Conservation (phyloP, 2,888 invertebrate genomes). For the Lissocephala sabroskyi region DNA sequence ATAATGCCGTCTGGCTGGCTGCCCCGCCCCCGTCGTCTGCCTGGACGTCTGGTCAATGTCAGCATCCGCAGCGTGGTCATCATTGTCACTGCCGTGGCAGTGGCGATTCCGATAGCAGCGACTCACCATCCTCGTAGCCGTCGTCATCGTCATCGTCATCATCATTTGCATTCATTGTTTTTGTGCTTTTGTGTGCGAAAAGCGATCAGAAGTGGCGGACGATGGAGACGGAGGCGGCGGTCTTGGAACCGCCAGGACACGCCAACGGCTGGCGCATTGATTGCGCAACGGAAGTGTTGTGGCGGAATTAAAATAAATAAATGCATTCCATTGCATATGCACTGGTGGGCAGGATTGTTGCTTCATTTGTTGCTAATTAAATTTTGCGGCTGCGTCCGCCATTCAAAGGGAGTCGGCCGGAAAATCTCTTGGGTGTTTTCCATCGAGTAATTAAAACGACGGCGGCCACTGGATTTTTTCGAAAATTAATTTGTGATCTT, state of each 20-base stretch:
- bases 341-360: slow-evolving; percentile 35
- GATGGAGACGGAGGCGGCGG: slow-evolving; percentile 4
- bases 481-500: too few relatives aligned
- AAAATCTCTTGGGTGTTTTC: too few relatives aligned
- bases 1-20: slow-evolving; percentile 45
- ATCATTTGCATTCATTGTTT: slow-evolving; percentile 65
- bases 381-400: not conserved
- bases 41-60: slow-evolving; percentile 33
- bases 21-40: too few relatives aligned
- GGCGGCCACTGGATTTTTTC: too few relatives aligned
- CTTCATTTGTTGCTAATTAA: slow-evolving; percentile 55
- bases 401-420: too few relatives aligned
- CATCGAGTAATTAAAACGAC: too few relatives aligned
- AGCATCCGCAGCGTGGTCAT: slow-evolving; percentile 7
- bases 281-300: slow-evolving; percentile 68
- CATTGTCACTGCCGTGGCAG: too few relatives aligned
- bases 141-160: slow-evolving; percentile 20
- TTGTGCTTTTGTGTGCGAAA: slow-evolving; percentile 60
- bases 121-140: slow-evolving; percentile 1
- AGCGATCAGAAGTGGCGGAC: slow-evolving; percentile 51
- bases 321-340: slow-evolving; percentile 36
- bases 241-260: slow-evolving; percentile 11
- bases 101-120: too few relatives aligned
- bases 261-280: slow-evolving; percentile 46
- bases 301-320: slow-evolving; percentile 70